Evolutionary conservation across 2,888 invertebrate genomes (phyloP).

Genomic region (Amiota communis): DNA sequence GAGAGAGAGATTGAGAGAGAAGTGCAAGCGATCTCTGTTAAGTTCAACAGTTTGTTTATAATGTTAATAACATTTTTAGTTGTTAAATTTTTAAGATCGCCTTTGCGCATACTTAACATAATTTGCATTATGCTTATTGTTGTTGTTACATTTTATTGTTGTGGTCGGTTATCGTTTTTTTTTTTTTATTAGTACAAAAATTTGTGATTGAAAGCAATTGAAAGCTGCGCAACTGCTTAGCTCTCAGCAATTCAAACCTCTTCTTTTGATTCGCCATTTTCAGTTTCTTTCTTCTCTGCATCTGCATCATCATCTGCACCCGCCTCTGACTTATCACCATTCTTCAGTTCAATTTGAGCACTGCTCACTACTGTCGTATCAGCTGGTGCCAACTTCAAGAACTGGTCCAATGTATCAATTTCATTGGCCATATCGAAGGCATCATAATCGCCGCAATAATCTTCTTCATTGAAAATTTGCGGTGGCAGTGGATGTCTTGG

Average conservation of each 20-base stretch:
- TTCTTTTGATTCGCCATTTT: constrained; percentile 26
- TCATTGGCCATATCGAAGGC: constrained; percentile 94
- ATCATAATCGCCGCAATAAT: constrained; percentile 93
- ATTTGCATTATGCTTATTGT: constrained; percentile 13
- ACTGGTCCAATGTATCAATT: constrained; percentile 89
- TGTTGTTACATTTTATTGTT: constrained; percentile 14
- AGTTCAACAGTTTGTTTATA: neutral
- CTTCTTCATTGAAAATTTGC: constrained; percentile 93
- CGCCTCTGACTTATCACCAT: constrained; percentile 58
- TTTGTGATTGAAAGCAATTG: neutral
- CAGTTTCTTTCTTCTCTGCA: constrained; percentile 45
- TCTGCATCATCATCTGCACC: constrained; percentile 40
- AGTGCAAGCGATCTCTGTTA: neutral
- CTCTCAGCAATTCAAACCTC: constrained; percentile 46
- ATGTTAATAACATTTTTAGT: neutral
- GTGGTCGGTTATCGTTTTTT: constrained; percentile 7
- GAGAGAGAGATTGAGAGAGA: neutral
- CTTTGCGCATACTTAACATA: neutral
- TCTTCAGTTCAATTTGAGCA: constrained; percentile 73
- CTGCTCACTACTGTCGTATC: constrained; percentile 73
- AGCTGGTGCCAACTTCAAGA: constrained; percentile 83
- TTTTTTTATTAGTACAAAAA: neutral
- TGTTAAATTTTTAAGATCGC: neutral
- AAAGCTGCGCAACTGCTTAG: neutral
- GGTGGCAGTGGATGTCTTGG: constrained; percentile 90